phyloP scores from a whole-genome alignment of 2,888 invertebrate genomes.

The Napeogenes sylphis region DNA sequence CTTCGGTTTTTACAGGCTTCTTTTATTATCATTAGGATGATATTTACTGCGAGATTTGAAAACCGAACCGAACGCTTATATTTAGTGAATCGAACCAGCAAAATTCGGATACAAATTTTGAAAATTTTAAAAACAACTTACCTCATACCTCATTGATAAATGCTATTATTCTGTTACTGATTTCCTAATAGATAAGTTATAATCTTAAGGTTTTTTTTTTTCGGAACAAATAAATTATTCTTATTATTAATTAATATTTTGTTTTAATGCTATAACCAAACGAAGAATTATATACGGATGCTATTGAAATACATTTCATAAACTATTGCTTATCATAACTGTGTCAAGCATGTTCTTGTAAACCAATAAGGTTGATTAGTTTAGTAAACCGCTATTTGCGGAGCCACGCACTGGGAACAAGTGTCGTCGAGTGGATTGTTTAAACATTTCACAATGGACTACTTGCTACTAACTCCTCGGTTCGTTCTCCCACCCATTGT shows the following conservation, averaged over 20 bases:
- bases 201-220: too few relatives aligned
- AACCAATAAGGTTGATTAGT: constrained; percentile 15
- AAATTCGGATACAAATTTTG: too few relatives aligned
- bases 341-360: constrained; percentile 3
- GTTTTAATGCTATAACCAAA: neutral
- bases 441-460: constrained; percentile 30
- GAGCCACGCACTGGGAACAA: constrained; percentile 28
- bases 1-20: too few relatives aligned
- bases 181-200: too few relatives aligned
- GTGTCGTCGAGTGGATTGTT: constrained; percentile 23
- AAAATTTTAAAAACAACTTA: too few relatives aligned
- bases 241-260: neutral
- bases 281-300: constrained; percentile 1
- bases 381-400: constrained; percentile 27
- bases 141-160: too few relatives aligned
- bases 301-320: neutral
- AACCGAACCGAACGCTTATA: too few relatives aligned
- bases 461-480: constrained; percentile 26
- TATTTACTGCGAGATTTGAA: too few relatives aligned
- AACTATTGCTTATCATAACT: neutral
- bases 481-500: constrained; percentile 30
- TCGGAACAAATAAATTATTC: too few relatives aligned
- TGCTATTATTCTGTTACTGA: too few relatives aligned
- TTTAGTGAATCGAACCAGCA: too few relatives aligned
- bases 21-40: too few relatives aligned